Conservation (phyloP, 1,140 invertebrate genomes). For the Lamellibrachia luymesi region DNA sequence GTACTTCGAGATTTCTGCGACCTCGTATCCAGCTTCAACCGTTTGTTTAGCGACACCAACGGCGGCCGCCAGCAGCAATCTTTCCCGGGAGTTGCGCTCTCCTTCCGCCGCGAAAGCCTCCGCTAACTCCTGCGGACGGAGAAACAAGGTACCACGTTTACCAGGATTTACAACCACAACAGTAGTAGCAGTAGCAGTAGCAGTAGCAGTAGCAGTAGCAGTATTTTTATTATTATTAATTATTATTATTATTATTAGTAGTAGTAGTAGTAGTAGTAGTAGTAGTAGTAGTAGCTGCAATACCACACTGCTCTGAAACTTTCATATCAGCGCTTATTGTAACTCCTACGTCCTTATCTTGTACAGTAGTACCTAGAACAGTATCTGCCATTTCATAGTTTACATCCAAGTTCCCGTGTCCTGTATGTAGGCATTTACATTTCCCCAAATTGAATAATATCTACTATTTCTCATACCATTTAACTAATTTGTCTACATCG, state of each 20-base stretch:
- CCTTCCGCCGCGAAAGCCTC: slow-evolving; percentile 35
- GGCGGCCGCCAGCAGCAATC: slow-evolving; percentile 56
- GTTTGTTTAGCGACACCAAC: slow-evolving; percentile 86
- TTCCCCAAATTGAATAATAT: too few species aligned
- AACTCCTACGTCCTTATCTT: too few species aligned
- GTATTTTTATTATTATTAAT: neutral
- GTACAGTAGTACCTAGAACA: too few species aligned
- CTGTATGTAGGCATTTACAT: too few species aligned
- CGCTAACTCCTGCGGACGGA: slow-evolving; percentile 31
- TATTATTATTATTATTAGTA: neutral
- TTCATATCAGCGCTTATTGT: too few species aligned
- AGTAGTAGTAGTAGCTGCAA: neutral
- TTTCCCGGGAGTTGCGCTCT: slow-evolving; percentile 23
- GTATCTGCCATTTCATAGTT: too few species aligned
- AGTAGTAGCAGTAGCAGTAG: too few species aligned
- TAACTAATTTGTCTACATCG: too few species aligned
- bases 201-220: too few species aligned
- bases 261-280: neutral
- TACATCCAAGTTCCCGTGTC: too few species aligned
- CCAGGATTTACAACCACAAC: neutral
- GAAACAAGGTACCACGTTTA: neutral
- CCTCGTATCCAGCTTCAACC: slow-evolving; percentile 90
- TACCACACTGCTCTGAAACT: too few species aligned
- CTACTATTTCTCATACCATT: too few species aligned
- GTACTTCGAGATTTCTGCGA: slow-evolving; percentile 62